phyloP scores from a whole-genome alignment of 1,140 invertebrate species.

The Drosophila eugracilis region DNA sequence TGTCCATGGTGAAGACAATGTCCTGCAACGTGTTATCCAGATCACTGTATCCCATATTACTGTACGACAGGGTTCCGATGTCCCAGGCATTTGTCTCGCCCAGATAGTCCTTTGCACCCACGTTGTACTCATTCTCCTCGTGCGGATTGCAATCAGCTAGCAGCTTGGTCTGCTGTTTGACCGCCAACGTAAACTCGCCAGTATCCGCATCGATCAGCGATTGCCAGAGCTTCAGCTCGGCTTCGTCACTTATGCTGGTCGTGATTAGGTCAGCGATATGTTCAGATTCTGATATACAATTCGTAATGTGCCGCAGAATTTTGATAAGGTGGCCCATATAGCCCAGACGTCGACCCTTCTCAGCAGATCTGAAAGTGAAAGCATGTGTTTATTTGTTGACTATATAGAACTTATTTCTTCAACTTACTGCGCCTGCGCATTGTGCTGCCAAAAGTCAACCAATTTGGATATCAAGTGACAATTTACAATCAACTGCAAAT shows the following conservation, averaged over 20 bases:
- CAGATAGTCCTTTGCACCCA: conserved; percentile 62
- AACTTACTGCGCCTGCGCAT: conserved; percentile 87
- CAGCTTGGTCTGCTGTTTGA: conserved; percentile 68
- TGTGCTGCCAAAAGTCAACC: conserved; percentile 88
- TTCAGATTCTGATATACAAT: conserved; percentile 79
- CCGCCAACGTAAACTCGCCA: conserved; percentile 73
- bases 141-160: conserved; percentile 80
- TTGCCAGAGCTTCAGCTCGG: conserved; percentile 68
- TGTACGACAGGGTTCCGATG: conserved; percentile 38
- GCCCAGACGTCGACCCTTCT: conserved; percentile 86
- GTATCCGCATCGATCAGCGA: conserved; percentile 70
- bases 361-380: conserved; percentile 57
- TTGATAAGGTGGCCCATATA: conserved; percentile 93
- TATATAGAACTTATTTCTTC: neutral
- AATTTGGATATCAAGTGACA: conserved; percentile 89
- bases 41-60: conserved; percentile 64
- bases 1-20: conserved; percentile 70
- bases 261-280: conserved; percentile 82
- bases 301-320: conserved; percentile 85
- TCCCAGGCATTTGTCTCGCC: conserved; percentile 63
- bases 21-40: conserved; percentile 68
- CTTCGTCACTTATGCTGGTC: conserved; percentile 63
- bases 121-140: conserved; percentile 65
- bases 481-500: conserved; percentile 88
- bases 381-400: conserved; percentile 14